Percentiles rank a stretch among this genome's conserved stretches.
Evolutionary conservation across 2,113 vertebrate species (phyloP).

Genomic region (Orcinus orca): DNA sequence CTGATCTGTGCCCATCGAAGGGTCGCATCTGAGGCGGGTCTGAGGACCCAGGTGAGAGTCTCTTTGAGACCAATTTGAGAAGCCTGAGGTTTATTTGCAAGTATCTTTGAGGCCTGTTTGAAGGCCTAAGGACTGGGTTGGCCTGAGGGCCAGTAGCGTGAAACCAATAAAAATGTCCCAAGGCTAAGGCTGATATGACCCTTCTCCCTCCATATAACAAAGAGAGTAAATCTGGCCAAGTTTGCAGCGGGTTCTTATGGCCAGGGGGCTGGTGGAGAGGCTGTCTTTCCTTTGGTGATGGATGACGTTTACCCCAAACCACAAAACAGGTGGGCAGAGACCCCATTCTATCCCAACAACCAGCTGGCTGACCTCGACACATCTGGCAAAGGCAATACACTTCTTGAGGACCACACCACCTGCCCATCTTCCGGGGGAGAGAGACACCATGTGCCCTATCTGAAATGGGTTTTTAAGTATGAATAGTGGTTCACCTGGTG

Average conservation of each 20-base stretch:
- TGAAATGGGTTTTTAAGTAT: not conserved
- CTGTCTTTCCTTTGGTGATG: not conserved
- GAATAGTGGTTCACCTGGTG: not conserved
- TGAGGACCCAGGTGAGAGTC: not conserved
- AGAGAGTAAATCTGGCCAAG: not conserved
- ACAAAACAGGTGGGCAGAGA: not conserved
- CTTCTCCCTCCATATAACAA: not conserved
- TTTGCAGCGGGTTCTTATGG: not conserved
- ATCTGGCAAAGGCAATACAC: not conserved
- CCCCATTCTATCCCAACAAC: not conserved
- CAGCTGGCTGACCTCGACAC: not conserved
- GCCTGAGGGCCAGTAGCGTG: not conserved
- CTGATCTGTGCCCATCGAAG: not conserved
- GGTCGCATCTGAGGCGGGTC: not conserved
- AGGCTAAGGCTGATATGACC: not conserved
- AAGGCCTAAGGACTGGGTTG: not conserved
- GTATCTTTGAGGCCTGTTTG: constrained; percentile 30
- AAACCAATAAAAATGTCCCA: not conserved
- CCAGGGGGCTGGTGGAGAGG: not conserved
- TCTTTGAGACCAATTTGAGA: not conserved
- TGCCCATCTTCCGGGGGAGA: not conserved
- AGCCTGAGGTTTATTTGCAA: not conserved
- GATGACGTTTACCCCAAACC: not conserved
- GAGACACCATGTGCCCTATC: not conserved
- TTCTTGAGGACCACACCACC: not conserved